These are phyloP conservation scores for Gastrophysa polygoni DNA, from an alignment of 2,888 invertebrate species.

Conservation along the genomic window DNA sequence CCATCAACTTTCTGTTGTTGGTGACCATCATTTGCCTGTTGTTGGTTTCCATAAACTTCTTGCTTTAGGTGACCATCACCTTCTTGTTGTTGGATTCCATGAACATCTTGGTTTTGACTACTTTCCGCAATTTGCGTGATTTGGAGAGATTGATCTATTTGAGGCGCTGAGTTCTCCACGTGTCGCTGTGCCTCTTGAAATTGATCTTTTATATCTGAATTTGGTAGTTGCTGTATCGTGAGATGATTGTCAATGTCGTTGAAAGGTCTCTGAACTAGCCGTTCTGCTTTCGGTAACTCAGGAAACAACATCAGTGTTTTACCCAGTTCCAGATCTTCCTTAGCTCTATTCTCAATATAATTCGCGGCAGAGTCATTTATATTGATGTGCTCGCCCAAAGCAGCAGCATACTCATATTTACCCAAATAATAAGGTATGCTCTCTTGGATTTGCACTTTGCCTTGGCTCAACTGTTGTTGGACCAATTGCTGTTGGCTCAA, in stretches of 20 bases:
- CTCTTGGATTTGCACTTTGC: constrained; percentile 70
- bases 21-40: no score
- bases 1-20: no score
- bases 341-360: constrained; percentile 44
- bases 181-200: constrained; percentile 27
- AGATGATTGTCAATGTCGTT: constrained; percentile 28
- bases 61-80: no score
- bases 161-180: not conserved
- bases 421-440: constrained; percentile 64
- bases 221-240: constrained; percentile 30
- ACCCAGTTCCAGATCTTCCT: constrained; percentile 59
- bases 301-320: constrained; percentile 51
- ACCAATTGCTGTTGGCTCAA: constrained; percentile 59
- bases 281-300: constrained; percentile 1
- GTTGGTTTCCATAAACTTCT: constrained; percentile 42
- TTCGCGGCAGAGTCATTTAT: constrained; percentile 44
- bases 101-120: constrained; percentile 44
- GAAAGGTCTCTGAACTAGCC: not conserved
- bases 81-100: constrained; percentile 41
- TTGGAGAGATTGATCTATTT: constrained; percentile 19
- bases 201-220: constrained; percentile 28
- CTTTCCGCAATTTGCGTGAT: no score
- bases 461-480: constrained; percentile 56
- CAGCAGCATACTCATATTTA: constrained; percentile 58
- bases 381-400: constrained; percentile 50